phyloP scores from a whole-genome alignment of 2,888 invertebrate species.

The Drosophila imparisetae region DNA sequence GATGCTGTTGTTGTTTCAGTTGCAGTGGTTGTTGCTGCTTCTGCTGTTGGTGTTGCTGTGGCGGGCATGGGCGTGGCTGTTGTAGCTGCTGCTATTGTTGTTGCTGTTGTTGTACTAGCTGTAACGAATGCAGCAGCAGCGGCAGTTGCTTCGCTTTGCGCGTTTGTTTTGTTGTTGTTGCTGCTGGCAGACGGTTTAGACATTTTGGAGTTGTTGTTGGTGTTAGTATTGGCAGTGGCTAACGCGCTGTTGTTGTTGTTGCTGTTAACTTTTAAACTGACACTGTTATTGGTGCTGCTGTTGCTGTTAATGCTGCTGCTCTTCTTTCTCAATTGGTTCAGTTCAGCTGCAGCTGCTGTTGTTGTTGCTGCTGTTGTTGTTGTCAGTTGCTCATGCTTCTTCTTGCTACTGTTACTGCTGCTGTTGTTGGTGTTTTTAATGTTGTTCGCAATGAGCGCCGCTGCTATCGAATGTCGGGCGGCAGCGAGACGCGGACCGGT shows the following conservation, averaged over 20 bases:
- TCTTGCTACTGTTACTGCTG: constrained; percentile 30
- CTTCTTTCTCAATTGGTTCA: constrained; percentile 43
- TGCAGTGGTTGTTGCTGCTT: constrained; percentile 36
- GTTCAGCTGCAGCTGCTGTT: constrained; percentile 39
- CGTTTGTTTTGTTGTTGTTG: constrained; percentile 58
- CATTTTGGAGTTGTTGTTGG: constrained; percentile 77
- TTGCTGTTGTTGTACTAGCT: constrained; percentile 61
- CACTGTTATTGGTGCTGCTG: constrained; percentile 48
- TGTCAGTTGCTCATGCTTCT: constrained; percentile 66
- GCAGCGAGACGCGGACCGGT: constrained; percentile 64
- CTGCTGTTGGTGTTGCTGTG: constrained; percentile 43
- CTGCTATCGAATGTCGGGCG: constrained; percentile 64
- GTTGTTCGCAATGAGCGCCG: constrained; percentile 70
- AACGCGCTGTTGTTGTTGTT: constrained; percentile 56
- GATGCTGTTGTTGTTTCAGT: constrained; percentile 51
- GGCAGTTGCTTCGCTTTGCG: constrained; percentile 57
- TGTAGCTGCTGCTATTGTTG: constrained; percentile 51
- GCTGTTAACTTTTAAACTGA: constrained; percentile 73
- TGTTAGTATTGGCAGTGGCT: constrained; percentile 67
- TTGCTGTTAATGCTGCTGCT: constrained; percentile 27
- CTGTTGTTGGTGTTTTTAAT: constrained; percentile 52
- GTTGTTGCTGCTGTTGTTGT: constrained; percentile 37
- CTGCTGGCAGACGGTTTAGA: constrained; percentile 73
- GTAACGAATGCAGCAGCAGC: constrained; percentile 66
- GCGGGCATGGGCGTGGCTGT: constrained; percentile 68